phyloP scores from a whole-genome alignment of 30 jellyfish, hydroid and myxozoan species.

The Sanderia malayensis region DNA sequence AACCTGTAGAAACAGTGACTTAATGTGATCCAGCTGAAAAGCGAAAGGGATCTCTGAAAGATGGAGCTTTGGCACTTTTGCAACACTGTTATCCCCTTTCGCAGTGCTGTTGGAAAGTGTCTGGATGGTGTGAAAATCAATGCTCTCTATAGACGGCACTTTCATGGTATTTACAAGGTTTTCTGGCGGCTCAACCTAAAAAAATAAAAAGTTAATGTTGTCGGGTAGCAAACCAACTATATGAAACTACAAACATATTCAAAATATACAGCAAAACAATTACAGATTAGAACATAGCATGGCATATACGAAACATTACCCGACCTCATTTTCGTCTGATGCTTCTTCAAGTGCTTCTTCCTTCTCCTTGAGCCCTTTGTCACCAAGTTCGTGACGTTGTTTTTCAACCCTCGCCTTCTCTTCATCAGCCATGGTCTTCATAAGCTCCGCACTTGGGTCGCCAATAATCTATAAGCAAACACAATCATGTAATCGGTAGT shows the following conservation, averaged over 20 bases:
- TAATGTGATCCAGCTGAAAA: constrained; percentile 74
- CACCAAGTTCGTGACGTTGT: constrained; percentile 59
- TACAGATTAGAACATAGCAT: too few species aligned
- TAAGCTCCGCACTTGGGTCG: constrained; percentile 79
- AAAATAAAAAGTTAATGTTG: background rate
- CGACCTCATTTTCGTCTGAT: constrained; percentile 73
- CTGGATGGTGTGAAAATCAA: constrained; percentile 58
- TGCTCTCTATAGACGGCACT: constrained; percentile 86
- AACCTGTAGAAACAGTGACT: constrained; percentile 79
- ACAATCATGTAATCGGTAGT: too few species aligned
- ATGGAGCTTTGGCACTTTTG: constrained; percentile 45
- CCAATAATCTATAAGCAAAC: constrained; percentile 55
- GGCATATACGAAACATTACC: too few species aligned
- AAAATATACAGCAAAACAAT: too few species aligned
- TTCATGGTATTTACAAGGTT: constrained; percentile 63
- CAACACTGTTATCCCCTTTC: constrained; percentile 9
- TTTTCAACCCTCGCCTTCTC: constrained; percentile 61
- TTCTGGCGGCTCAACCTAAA: constrained; percentile 81
- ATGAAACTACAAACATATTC: too few species aligned
- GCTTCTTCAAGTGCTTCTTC: constrained; percentile 69
- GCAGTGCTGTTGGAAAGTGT: constrained; percentile 35
- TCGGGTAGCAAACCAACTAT: too few species aligned
- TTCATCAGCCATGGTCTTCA: constrained; percentile 68
- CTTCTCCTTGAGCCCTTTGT: constrained; percentile 62
- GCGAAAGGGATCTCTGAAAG: constrained; percentile 78